Evolutionary conservation across 2,797 vertebrate genomes (phyloP), one percentile per base, ranked within the genome.

Genomic region (Ptychadena robeensis): DNA sequence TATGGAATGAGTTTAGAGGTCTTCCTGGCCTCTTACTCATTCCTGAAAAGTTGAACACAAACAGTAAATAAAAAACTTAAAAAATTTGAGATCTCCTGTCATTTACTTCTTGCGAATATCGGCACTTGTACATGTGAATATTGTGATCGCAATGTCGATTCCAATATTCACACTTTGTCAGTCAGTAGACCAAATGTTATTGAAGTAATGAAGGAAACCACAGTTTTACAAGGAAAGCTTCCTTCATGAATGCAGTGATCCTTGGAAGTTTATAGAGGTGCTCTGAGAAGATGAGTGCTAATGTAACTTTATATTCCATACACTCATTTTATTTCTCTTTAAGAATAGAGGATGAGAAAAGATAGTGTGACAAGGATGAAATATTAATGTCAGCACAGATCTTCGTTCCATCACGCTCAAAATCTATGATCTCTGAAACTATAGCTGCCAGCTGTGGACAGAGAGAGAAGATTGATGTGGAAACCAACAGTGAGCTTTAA

Each of bases 141-240:
- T n/a, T n/a, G n/a, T n/a, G n/a, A n/a, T n/a, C n/a, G n/a, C n/a
- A n/a, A n/a, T n/a, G n/a, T n/a, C n/a, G n/a, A n/a, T n/a, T n/a
- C n/a, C n/a, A n/a, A n/a, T n/a, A n/a, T n/a, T 44, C 40, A 4
- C 44, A 5, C 18, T 53, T 5, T 22, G 15, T 53, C 22, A 22
- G 4, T 3, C 68, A 31, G n/a, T 18, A 44, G 4, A 69, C 14
- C 85, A 74, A 69, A 9, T 34, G 76, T 63, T 82, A 73, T 44
- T 2, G 31, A 44, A 40, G 35, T 44, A 76, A 86, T 78, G 75
- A 72, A 76, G 69, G 87, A 85, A 0, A 15, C 73, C 32, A 34
- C 63, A 86, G 83, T 86, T 86, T 25, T 82, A 81, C 80, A 86
- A 87, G 87, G 87, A 66, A 81, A 70, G 69, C 78, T 86, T 86